Base-by-base conservation (phyloP, 2,113 vertebrate genomes). In the Ornithorhynchus anatinus region DNA sequence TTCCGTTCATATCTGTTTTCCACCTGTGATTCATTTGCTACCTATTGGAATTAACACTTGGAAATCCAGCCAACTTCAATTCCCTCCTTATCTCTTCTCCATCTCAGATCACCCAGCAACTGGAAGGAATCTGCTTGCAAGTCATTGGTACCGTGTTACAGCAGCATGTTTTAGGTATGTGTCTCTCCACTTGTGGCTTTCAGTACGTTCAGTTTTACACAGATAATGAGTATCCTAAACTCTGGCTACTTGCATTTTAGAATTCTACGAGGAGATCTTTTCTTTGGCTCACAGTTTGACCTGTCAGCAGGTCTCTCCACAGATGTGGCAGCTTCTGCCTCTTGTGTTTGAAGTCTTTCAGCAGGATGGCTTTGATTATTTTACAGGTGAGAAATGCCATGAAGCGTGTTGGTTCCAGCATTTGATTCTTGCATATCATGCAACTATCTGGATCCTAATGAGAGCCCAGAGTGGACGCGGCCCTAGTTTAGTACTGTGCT, bases 81-180 rank as follows among this genome's bases (percentile, higher is more conserved):
- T 54, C 35, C 4, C 56, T 17, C 5, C 59, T 66, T 42, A 5
- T 70, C 32, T 59, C 19, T 36, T 82, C 7, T 73, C 22, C 81
- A 87, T n/a, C n/a, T 70, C 86, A 99, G 98, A 99, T 99, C 88
- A 99, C 96, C 1, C 96, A 99, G 86, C 97, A 99, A 81, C 90
- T 99, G 62, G 98, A 99, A 79, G 97, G 98, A n/a, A 99, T 99
- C 85, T 99, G 98, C 88, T 96, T 99, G 85, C 98, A 99, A 88
- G 98, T 99, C 70, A 99, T 99, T 52, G 97, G 96, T 72, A 99
- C 97, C 10, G 98, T 99, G 80, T 93, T 99, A 84, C 98, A 99
- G 76, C 98, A 99, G 77, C 98, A 99, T 67, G 98, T 99, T 58
- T 91, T 99, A 86, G 98, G 98, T 99, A 88, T 87, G 80, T 76